Evolutionary conservation across 2,113 vertebrate species (phyloP).

Genomic region (Catagonus wagneri): DNA sequence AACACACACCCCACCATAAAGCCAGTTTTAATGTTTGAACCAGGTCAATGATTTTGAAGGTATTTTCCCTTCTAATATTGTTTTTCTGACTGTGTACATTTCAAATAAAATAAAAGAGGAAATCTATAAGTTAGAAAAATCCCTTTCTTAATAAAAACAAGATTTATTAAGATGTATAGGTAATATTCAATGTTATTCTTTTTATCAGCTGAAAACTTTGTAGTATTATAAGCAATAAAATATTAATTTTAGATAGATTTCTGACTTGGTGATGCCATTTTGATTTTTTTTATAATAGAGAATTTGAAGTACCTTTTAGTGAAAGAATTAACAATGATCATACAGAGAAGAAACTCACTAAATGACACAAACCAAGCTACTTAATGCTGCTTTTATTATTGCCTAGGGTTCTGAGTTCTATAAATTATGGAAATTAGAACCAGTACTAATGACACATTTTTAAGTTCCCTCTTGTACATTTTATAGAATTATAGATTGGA

Average conservation of each 20-base stretch:
- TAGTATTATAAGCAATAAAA: neutral
- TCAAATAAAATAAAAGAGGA: slow-evolving; percentile 23
- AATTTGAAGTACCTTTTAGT: neutral
- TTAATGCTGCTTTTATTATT: slow-evolving; percentile 13
- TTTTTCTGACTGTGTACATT: neutral
- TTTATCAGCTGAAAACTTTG: neutral
- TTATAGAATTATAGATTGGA: neutral
- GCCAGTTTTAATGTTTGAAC: neutral
- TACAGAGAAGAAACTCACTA: slow-evolving; percentile 1
- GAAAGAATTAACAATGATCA: neutral
- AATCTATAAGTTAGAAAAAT: neutral
- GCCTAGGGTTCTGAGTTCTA: neutral
- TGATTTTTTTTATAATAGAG: neutral
- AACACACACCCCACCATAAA: neutral
- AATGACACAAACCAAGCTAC: neutral
- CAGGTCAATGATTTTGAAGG: neutral
- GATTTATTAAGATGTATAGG: neutral
- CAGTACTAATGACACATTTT: neutral
- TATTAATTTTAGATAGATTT: neutral
- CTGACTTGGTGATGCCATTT: neutral
- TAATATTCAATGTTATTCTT: neutral
- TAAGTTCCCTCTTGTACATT: neutral
- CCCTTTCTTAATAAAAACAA: neutral
- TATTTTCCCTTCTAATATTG: neutral
- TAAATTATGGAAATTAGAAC: slow-evolving; percentile 4